These are phyloP conservation scores for Pseudomyrmex dendroicus DNA, from an alignment of 1,140 invertebrate genomes.

Conservation along the genomic window DNA sequence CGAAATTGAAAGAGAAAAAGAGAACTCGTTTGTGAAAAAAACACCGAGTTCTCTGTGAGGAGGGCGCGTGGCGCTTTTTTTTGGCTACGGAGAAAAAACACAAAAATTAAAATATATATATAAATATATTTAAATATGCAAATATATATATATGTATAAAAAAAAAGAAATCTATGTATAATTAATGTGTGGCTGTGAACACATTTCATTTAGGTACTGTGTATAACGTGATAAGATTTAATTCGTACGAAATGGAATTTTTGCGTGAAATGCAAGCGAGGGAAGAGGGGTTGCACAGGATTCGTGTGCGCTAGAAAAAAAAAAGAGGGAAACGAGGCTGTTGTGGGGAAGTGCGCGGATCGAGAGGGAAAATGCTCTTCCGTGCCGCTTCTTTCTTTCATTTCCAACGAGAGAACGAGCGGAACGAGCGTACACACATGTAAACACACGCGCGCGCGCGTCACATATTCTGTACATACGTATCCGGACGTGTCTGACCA, in stretches of 20 bases:
- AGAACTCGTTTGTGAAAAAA: conserved; percentile 19
- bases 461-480: background rate
- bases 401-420: conserved; percentile 3
- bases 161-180: conserved; percentile 73
- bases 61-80: conserved; percentile 56
- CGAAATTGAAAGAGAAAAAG: conserved; percentile 18
- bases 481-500: background rate
- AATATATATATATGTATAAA: conserved; percentile 63
- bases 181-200: conserved; percentile 85
- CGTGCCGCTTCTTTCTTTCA: conserved; percentile 36
- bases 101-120: conserved; percentile 66
- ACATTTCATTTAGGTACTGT: conserved; percentile 83
- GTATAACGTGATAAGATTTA: conserved; percentile 73
- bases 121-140: conserved; percentile 66
- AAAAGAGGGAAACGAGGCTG: background rate
- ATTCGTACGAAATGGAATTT: background rate
- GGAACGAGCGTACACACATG: background rate
- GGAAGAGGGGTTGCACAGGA: conserved; percentile 34
- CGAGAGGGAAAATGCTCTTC: conserved; percentile 32
- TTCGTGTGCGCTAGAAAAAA: conserved; percentile 7
- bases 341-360: background rate
- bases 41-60: background rate
- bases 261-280: conserved; percentile 21
- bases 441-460: background rate
- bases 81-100: conserved; percentile 54